Base-by-base conservation (phyloP, 2,888 invertebrate species). In the Ellobium chinense region DNA sequence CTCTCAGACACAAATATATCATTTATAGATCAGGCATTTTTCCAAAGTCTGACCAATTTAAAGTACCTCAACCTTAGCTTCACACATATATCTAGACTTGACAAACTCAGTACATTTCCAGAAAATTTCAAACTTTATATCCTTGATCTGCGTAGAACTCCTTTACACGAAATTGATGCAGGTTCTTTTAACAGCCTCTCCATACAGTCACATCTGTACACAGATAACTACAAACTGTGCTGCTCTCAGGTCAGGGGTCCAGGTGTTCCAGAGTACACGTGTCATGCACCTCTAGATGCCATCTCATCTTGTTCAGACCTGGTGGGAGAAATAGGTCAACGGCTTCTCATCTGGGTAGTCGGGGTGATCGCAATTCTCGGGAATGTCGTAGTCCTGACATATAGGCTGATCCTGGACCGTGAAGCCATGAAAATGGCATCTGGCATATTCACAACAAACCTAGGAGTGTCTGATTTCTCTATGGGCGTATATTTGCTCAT, bases 281-380 rank as follows among this genome's bases (percentile, higher is more conserved):
- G 84, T 72, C 39, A 65, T 36, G 46, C 84, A 60, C 70, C 83
- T 36, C 83, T 85, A 24, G 83, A 85, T 73, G 69, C 75, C 14
- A 76, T 87, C 65, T 85, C 85, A 14, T 87, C 88, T 14, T 88
- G 88, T 73, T 82, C 78, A 29, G 85, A 88, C 69, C 82, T 88
- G n/a, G 81, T 88, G 78, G 78, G 82, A 34, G 72, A 83, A 58
- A 63, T 69, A 12, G 62, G 76, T 36, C 78, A 86, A 18, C 69
- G 85, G 46, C 65, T 78, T 2, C 70, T 83, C 24, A 76, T 87
- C 54, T 86, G 85, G 86, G 60, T n/a, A n/a, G n/a, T n/a, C n/a
- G n/a, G n/a, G n/a, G n/a, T n/a, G n/a, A n/a, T n/a, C n/a, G n/a
- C n/a, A n/a, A n/a, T n/a, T n/a, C n/a, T n/a, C n/a, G n/a, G n/a